Base-by-base conservation (phyloP, 2,888 invertebrate genomes). In the Chrysotoxum bicinctum region DNA sequence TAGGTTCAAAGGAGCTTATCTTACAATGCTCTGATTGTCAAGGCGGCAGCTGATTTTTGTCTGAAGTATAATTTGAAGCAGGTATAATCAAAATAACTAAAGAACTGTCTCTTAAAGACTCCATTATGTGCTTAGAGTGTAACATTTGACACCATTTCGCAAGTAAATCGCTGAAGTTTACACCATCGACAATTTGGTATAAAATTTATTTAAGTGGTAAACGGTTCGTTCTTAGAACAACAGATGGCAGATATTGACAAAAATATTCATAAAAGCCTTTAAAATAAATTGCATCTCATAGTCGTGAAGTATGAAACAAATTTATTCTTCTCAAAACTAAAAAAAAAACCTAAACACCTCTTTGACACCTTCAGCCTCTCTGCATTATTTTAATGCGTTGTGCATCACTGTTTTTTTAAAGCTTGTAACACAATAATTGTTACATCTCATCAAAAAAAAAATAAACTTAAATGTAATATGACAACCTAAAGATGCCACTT, bases 401-500 rank as follows among this genome's bases (percentile, higher is more conserved):
- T 23, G 40, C 60, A 40, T 60, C 50, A 14, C 23, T 26, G 45
- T 62, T 10, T 26, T 16, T 26, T 23, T 26, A 23, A 40, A 40
- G n/a, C 37, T 5, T 10, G 4, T 62, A 62, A 30, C 30, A 35
- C 35, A 32, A 16, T 43, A 43, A 45, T 45, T 30, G 45, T 64
- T 64, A 45, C 32, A 45, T 37, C 58, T 12, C 14, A 16, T 16
- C 12, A 16, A 10, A 26, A 12, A 14, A 5, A 26, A 26, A 23
- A 58, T 40, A 60, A 26, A 6, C 16, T 10, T 30, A 8, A 2
- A 19, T 45, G 12, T 64, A 62, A 43, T 37, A 58, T 64, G 45
- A 64, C 64, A 58, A 14, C 35, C 6, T 58, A 21, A 77, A 83
- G 82, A 77, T 83, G 68, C 62, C 64, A 64, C 78, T 83, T 78